Conservation (phyloP, 2,888 invertebrate genomes). For the Neria commutata region DNA sequence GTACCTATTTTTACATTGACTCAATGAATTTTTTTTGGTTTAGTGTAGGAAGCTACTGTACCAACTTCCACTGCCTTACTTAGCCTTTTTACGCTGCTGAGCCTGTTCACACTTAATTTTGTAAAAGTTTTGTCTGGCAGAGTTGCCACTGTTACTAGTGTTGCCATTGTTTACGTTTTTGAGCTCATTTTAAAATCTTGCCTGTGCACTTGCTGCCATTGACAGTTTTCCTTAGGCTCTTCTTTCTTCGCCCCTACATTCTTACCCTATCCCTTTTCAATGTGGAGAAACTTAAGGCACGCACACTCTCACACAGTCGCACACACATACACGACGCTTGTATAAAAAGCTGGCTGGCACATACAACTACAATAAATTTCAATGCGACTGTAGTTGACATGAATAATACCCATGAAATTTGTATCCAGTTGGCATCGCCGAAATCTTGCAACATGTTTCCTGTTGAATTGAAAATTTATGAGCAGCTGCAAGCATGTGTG, state of each 20-base stretch:
- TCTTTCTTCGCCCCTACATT: background rate
- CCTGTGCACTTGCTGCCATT: too few species aligned
- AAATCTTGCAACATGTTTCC: constrained; percentile 6
- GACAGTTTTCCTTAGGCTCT: background rate
- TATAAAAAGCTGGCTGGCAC: too few species aligned
- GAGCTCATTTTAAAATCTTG: too few species aligned
- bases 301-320: background rate
- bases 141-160: too few species aligned
- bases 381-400: constrained; percentile 15
- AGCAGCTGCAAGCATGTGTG: background rate
- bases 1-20: too few species aligned
- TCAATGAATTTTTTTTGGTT: too few species aligned
- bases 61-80: too few species aligned
- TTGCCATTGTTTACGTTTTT: background rate
- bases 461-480: constrained; percentile 12
- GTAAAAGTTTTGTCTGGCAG: too few species aligned
- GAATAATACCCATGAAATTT: constrained; percentile 19
- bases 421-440: constrained; percentile 3
- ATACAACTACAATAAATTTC: constrained; percentile 12
- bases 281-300: background rate
- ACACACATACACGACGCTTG: background rate
- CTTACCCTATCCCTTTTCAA: too few species aligned
- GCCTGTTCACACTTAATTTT: too few species aligned
- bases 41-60: too few species aligned
- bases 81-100: too few species aligned